These are phyloP conservation scores for Sarcophilus harrisii DNA, from an alignment of 2,797 vertebrate genomes.

Conservation along the genomic window DNA sequence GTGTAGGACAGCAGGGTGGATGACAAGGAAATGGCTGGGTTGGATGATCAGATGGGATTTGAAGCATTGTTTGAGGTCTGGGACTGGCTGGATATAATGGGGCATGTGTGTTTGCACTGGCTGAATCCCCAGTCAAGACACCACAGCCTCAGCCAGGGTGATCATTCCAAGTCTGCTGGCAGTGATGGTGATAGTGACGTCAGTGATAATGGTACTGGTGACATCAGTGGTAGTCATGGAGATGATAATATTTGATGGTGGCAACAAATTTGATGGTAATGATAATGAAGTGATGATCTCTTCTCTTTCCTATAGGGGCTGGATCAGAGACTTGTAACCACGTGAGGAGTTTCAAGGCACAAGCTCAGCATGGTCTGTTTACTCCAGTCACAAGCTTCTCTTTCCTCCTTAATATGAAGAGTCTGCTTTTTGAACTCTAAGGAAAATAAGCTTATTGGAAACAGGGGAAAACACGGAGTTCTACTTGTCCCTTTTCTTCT, in stretches of 20 bases:
- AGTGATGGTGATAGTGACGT: not conserved
- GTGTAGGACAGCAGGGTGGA: not conserved
- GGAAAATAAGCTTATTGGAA: not conserved
- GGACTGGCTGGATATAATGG: not conserved
- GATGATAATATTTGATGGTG: not conserved
- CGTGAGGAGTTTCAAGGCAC: not conserved
- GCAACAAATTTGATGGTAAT: too few species aligned
- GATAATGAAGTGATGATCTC: not conserved
- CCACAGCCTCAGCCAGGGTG: not conserved
- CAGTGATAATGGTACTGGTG: not conserved
- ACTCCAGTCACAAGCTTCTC: not conserved
- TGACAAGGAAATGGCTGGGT: not conserved
- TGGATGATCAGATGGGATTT: not conserved
- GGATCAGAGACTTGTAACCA: not conserved
- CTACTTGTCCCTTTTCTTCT: not conserved
- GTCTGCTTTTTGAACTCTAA: not conserved
- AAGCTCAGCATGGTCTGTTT: conserved; percentile 15
- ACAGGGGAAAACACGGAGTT: not conserved
- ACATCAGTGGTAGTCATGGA: not conserved
- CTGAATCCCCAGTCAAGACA: not conserved
- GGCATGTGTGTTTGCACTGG: not conserved
- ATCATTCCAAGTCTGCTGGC: not conserved
- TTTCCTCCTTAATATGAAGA: not conserved
- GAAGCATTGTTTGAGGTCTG: not conserved
- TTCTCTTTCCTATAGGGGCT: not conserved